A percentile compares a stretch with the other conserved stretches of the same genome.
phyloP scores from a whole-genome alignment of 2,113 vertebrate genomes.

The Anguilla rostrata region DNA sequence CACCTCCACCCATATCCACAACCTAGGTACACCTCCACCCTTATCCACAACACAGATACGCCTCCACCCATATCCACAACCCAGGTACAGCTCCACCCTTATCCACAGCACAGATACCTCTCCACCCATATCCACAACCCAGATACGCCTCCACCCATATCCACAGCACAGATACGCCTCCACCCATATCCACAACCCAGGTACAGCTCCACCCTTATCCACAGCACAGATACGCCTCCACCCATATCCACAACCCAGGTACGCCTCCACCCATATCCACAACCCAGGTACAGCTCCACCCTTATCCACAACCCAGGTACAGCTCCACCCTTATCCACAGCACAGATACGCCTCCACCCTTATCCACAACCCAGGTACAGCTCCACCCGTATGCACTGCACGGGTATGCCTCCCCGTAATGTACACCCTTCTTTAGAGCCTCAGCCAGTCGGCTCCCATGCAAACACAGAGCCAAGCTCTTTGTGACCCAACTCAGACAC shows the following conservation, averaged over 20 bases:
- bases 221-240: background rate
- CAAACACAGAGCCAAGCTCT: no score
- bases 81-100: background rate
- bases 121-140: background rate
- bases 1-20: constrained; percentile 57
- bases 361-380: background rate
- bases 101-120: background rate
- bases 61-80: constrained; percentile 7
- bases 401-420: no score
- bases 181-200: constrained; percentile 11
- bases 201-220: background rate
- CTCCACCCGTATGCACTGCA: background rate
- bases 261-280: no score
- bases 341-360: no score
- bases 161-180: constrained; percentile 83
- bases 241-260: background rate
- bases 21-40: constrained; percentile 71
- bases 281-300: background rate
- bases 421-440: no score
- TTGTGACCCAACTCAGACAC: no score
- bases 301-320: no score
- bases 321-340: background rate
- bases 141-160: background rate
- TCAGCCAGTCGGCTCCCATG: no score
- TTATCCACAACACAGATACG: constrained; percentile 83